A percentile compares a stretch with the other conserved stretches of the same genome.
phyloP scores from a whole-genome alignment of 1,140 invertebrate genomes.

The Camponotus floridanus region DNA sequence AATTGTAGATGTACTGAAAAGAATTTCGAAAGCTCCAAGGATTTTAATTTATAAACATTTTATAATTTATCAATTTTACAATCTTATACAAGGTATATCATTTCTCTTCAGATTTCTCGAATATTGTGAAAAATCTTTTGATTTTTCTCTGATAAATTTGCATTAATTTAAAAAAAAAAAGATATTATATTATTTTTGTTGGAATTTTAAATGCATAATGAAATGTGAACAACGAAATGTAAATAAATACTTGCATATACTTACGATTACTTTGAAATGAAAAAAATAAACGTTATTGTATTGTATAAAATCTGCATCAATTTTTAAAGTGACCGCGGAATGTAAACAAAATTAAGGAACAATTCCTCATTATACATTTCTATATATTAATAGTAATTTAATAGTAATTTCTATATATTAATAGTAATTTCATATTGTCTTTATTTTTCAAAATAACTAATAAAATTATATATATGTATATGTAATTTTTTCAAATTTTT shows the following conservation, averaged over 20 bases:
- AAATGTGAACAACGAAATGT: background rate
- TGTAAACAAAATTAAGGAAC: background rate
- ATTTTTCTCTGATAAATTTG: background rate
- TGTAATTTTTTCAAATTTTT: no score
- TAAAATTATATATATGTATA: no score
- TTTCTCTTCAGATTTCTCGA: background rate
- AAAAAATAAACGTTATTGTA: no score
- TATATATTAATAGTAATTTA: background rate
- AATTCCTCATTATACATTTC: background rate
- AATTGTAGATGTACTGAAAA: background rate
- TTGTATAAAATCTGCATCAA: no score
- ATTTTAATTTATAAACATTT: background rate
- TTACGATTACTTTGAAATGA: no score
- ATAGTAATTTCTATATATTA: background rate
- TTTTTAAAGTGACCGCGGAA: background rate
- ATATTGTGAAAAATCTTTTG: background rate
- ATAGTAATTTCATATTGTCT: background rate
- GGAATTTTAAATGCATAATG: background rate
- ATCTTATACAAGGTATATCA: background rate
- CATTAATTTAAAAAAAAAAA: conserved; percentile 1
- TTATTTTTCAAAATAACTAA: no score
- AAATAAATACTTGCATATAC: no score
- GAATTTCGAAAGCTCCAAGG: background rate
- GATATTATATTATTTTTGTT: background rate
- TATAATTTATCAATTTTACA: no score